phyloP scores from a whole-genome alignment of 2,797 vertebrate species.

The Betta splendens region DNA sequence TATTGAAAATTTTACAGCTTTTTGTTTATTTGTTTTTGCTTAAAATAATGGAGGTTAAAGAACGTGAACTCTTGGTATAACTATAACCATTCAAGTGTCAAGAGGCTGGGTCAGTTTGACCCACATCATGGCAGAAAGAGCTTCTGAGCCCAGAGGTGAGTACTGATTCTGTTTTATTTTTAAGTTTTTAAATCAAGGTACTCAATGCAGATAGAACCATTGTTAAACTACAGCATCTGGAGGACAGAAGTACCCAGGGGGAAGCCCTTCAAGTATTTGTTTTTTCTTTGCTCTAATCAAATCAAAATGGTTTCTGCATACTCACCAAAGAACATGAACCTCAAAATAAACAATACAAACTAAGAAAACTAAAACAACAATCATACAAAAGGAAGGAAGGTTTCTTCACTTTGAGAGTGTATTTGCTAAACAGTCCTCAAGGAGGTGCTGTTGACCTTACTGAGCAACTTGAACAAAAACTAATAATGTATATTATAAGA shows the following conservation, averaged over 20 bases:
- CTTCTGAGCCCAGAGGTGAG: conserved; percentile 32
- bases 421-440: conserved; percentile 65
- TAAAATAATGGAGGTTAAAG: conserved; percentile 53
- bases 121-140: conserved; percentile 53
- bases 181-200: conserved; percentile 8
- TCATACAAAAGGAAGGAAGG: conserved; percentile 59
- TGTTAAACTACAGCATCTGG: conserved; percentile 42
- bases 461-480: conserved; percentile 46
- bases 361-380: conserved; percentile 59
- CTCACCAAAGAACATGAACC: conserved; percentile 54
- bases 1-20: conserved; percentile 65
- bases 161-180: conserved; percentile 16
- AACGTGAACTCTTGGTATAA: conserved; percentile 52
- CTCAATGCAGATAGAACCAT: conserved; percentile 38
- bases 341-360: conserved; percentile 64
- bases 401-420: conserved; percentile 66
- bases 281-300: conserved; percentile 49
- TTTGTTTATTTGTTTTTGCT: conserved; percentile 53
- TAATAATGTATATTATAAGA: conserved; percentile 40
- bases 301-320: conserved; percentile 60
- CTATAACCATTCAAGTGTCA: conserved; percentile 69
- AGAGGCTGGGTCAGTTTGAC: conserved; percentile 47
- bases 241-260: conserved; percentile 45
- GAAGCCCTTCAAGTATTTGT: conserved; percentile 73
- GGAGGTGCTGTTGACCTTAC: conserved; percentile 60